Evolutionary conservation across 2,888 invertebrate species (phyloP).

Genomic region (Autographa gamma): DNA sequence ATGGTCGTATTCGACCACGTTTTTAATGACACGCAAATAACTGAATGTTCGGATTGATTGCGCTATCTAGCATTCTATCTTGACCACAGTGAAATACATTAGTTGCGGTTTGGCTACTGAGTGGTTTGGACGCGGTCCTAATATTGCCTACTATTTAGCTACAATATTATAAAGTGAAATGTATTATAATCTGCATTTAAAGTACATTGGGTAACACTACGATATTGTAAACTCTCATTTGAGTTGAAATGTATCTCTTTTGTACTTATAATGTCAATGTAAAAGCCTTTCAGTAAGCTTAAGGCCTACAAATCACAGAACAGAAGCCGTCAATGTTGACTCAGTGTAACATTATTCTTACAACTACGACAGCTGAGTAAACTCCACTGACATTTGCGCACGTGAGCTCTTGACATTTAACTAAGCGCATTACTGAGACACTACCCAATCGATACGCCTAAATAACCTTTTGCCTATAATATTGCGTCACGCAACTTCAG

Average conservation of each 20-base stretch:
- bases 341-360: slow-evolving; percentile 52
- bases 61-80: slow-evolving; percentile 6
- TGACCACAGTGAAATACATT: slow-evolving; percentile 15
- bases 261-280: background rate
- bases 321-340: slow-evolving; percentile 36
- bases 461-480: slow-evolving; percentile 77
- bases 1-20: background rate
- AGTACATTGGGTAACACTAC: background rate
- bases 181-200: background rate
- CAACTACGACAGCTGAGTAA: slow-evolving; percentile 33
- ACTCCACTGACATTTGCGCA: slow-evolving; percentile 76
- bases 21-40: slow-evolving; percentile 8
- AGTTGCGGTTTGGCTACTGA: slow-evolving; percentile 7
- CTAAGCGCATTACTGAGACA: slow-evolving; percentile 60
- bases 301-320: slow-evolving; percentile 16
- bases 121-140: slow-evolving; percentile 9
- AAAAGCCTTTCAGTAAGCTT: background rate
- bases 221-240: too few relatives aligned
- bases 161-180: background rate
- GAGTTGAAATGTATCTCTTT: background rate
- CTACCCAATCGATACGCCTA: slow-evolving; percentile 71
- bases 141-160: slow-evolving; percentile 2
- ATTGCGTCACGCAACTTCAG: slow-evolving; percentile 48
- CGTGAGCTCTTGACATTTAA: slow-evolving; percentile 80
- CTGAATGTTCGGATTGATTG: slow-evolving; percentile 6